Evolutionary conservation across 2,888 invertebrate genomes (phyloP).

Genomic region (Ophioninae sp.): DNA sequence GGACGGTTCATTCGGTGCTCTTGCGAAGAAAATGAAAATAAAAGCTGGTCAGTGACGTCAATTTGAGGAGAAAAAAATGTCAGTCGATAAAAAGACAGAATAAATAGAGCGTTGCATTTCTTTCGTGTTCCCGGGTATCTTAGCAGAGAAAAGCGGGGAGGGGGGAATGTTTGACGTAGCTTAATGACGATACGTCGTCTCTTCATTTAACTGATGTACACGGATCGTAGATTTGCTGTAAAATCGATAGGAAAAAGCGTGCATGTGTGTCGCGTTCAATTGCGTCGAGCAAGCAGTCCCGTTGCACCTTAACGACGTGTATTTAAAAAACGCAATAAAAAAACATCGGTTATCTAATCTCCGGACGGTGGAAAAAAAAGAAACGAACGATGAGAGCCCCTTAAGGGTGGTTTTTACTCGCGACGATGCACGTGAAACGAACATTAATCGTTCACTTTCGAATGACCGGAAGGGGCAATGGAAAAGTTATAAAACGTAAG

Average conservation of each 20-base stretch:
- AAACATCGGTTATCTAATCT: constrained; percentile 41
- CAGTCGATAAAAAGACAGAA: constrained; percentile 15
- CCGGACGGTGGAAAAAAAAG: constrained; percentile 1
- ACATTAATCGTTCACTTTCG: constrained; percentile 62
- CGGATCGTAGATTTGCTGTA: constrained; percentile 35
- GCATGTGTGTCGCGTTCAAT: constrained; percentile 4
- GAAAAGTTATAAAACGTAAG: not conserved
- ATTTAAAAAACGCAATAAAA: constrained; percentile 28
- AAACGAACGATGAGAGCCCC: constrained; percentile 19
- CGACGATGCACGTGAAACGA: constrained; percentile 59
- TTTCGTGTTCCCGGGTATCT: constrained; percentile 15
- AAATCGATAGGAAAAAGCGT: constrained; percentile 40
- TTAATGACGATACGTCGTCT: constrained; percentile 20
- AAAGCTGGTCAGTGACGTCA: not conserved
- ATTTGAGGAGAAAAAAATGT: constrained; percentile 10
- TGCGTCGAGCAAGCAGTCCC: constrained; percentile 11
- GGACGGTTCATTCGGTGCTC: not conserved
- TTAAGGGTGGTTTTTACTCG: constrained; percentile 17
- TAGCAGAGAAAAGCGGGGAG: not conserved
- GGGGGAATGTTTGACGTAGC: constrained; percentile 31
- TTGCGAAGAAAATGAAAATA: not conserved
- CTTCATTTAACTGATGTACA: constrained; percentile 29
- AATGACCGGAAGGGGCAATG: constrained; percentile 21
- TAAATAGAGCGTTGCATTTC: constrained; percentile 45
- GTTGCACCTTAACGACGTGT: constrained; percentile 17